Conservation (phyloP, 1,140 invertebrate species). For the Zaprionus tsacasi region DNA sequence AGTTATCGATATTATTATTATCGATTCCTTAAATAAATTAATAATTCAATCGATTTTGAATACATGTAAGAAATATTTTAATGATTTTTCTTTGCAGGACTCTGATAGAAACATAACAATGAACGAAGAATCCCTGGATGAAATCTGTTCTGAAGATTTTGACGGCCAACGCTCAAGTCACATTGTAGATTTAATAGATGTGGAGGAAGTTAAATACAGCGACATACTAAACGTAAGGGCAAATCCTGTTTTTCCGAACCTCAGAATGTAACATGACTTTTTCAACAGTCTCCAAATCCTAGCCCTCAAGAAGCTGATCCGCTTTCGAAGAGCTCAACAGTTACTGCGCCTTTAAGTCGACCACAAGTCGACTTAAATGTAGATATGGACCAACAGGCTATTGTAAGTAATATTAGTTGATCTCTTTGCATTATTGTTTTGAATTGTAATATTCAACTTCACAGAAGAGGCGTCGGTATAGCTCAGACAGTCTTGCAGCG, state of each 20-base stretch:
- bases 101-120: not conserved
- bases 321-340: not conserved
- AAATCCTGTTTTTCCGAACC: not conserved
- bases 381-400: not conserved
- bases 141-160: not conserved
- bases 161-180: not conserved
- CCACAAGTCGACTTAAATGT: not conserved
- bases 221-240: not conserved
- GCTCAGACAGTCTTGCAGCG: constrained; percentile 6
- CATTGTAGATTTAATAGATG: not conserved
- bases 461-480: constrained; percentile 10
- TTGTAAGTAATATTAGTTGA: not conserved
- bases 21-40: no score
- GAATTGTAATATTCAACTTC: not conserved
- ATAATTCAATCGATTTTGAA: no score
- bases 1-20: no score
- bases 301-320: not conserved
- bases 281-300: not conserved
- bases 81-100: not conserved
- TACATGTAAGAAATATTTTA: no score
- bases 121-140: not conserved
- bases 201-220: not conserved
- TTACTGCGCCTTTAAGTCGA: not conserved
- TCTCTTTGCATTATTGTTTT: not conserved
- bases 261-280: not conserved